Percentiles rank a stretch among this genome's conserved stretches.
Evolutionary conservation across 2,797 vertebrate species (phyloP).

Genomic region (Platalea minor): DNA sequence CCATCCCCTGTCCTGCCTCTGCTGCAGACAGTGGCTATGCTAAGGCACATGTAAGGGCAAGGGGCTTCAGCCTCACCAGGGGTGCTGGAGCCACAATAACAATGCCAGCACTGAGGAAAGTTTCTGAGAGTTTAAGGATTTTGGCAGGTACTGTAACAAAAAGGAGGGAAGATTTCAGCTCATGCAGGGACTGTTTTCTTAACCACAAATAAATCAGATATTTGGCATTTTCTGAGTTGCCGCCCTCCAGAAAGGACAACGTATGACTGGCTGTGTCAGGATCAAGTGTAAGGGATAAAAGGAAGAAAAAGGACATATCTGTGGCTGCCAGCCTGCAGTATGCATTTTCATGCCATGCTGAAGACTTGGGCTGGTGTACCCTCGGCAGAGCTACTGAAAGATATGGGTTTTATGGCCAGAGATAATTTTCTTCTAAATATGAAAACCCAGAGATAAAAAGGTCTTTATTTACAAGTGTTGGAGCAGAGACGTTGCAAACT

Average conservation of each 20-base stretch:
- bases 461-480: neutral
- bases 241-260: neutral
- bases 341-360: neutral
- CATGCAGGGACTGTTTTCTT: neutral
- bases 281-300: neutral
- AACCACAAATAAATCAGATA: neutral
- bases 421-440: neutral
- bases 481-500: neutral
- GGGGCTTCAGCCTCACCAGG: neutral
- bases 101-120: accelerated
- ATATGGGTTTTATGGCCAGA: neutral
- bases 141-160: neutral
- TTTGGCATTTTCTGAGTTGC: neutral
- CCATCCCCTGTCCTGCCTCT: neutral
- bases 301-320: neutral
- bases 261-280: neutral
- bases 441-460: neutral
- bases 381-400: neutral
- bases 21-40: neutral
- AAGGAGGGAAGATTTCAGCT: neutral
- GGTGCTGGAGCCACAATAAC: neutral
- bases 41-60: neutral
- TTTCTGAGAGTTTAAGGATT: neutral
- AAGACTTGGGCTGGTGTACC: neutral
- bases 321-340: neutral